phyloP scores from a whole-genome alignment of 2,888 invertebrate species.

The Oxycera nigricornis region DNA sequence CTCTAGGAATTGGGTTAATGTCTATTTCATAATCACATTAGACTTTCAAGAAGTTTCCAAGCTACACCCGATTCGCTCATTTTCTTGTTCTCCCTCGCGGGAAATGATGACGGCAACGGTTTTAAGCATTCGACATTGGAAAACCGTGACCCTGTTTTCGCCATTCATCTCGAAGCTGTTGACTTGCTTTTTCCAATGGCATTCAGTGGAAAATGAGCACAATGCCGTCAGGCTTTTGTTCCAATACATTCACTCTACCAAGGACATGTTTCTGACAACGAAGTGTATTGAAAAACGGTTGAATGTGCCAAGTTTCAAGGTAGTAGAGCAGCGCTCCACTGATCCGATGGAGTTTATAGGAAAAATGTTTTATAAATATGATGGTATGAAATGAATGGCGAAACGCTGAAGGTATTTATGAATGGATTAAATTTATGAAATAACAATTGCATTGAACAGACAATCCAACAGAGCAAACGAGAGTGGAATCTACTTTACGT shows the following conservation, averaged over 20 bases:
- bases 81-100: background rate
- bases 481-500: too few species aligned
- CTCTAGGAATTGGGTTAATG: conserved; percentile 42
- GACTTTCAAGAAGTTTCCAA: conserved; percentile 26
- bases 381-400: too few species aligned
- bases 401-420: too few species aligned
- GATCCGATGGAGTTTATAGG: background rate
- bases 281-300: background rate
- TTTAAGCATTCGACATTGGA: background rate
- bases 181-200: background rate
- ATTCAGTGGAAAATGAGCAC: background rate
- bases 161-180: background rate
- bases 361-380: too few species aligned
- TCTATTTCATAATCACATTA: conserved; percentile 41
- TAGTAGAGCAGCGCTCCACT: background rate
- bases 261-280: conserved; percentile 25
- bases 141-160: conserved; percentile 35
- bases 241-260: background rate
- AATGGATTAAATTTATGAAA: too few species aligned
- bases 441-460: too few species aligned
- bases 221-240: background rate
- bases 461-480: too few species aligned
- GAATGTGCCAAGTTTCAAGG: conserved; percentile 15
- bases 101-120: background rate
- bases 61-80: background rate